Evolutionary conservation across 2,888 invertebrate genomes (phyloP).

Genomic region (Sturmia bella): DNA sequence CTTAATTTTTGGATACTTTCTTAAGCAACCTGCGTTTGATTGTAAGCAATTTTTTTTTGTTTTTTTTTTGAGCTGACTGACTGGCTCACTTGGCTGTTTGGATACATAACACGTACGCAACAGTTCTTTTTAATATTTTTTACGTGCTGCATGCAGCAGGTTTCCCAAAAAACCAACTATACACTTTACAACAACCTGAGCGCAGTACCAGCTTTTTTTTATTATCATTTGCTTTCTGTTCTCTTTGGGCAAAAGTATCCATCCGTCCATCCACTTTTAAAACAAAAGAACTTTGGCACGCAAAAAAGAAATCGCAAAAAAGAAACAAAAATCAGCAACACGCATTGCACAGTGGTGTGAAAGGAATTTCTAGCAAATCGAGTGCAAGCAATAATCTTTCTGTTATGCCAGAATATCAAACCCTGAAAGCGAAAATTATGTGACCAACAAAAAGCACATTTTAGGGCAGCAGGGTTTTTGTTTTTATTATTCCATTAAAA

Average conservation of each 20-base stretch:
- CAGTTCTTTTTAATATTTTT: conserved; percentile 66
- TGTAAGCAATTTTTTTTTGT: conserved; percentile 15
- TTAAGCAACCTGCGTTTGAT: conserved; percentile 48
- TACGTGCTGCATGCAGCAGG: conserved; percentile 70
- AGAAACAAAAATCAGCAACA: conserved; percentile 36
- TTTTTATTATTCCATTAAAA: no score
- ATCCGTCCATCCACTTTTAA: conserved; percentile 46
- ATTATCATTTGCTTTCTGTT: no score
- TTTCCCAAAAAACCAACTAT: conserved; percentile 62
- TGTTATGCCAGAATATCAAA: no score
- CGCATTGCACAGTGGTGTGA: conserved; percentile 53
- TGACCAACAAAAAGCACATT: no score
- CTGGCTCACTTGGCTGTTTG: conserved; percentile 49
- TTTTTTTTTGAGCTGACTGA: conserved; percentile 43
- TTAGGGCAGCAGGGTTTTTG: no score
- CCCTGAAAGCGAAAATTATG: no score
- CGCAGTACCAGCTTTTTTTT: conserved; percentile 31
- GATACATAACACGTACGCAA: conserved; percentile 69
- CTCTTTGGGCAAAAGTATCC: conserved; percentile 24
- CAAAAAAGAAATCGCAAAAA: conserved; percentile 36
- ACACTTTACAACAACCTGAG: conserved; percentile 16
- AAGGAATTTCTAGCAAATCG: no score
- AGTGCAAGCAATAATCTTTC: no score
- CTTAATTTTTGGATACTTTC: conserved; percentile 49
- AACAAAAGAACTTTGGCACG: conserved; percentile 62